phyloP scores from a whole-genome alignment of 2,888 invertebrate genomes.

The Anarsia innoxiella region DNA sequence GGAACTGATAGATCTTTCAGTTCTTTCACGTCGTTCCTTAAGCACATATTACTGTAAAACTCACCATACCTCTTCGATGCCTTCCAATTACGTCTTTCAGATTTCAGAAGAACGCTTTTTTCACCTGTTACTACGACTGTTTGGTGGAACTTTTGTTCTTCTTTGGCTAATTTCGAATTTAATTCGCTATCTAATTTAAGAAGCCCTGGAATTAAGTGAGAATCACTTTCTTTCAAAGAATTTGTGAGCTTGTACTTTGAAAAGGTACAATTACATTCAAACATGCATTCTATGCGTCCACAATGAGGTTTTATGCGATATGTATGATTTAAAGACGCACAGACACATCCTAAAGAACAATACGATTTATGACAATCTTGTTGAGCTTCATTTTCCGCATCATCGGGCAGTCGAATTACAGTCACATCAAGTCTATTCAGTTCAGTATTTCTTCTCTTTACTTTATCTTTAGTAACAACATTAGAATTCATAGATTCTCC shows the following conservation, averaged over 20 bases:
- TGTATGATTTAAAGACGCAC: constrained; percentile 71
- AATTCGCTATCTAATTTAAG: constrained; percentile 64
- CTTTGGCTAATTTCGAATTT: constrained; percentile 76
- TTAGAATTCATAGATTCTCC: constrained; percentile 24
- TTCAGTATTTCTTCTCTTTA: constrained; percentile 60
- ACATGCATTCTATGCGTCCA: constrained; percentile 76
- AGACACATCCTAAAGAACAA: constrained; percentile 81
- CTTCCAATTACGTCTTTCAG: constrained; percentile 74
- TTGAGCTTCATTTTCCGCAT: constrained; percentile 17
- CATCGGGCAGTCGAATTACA: constrained; percentile 71
- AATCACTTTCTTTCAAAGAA: constrained; percentile 30
- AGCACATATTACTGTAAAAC: constrained; percentile 47
- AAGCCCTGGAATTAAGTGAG: constrained; percentile 43
- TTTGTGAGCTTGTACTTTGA: constrained; percentile 38
- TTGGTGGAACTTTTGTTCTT: constrained; percentile 83
- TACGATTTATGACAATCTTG: constrained; percentile 64
- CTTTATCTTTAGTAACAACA: constrained; percentile 41
- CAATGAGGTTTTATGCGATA: constrained; percentile 75
- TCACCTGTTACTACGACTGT: constrained; percentile 80
- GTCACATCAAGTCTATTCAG: constrained; percentile 79
- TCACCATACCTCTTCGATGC: constrained; percentile 78
- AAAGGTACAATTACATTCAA: constrained; percentile 62
- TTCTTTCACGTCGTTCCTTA: constrained; percentile 32
- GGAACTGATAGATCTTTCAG: constrained; percentile 33
- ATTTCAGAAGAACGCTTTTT: constrained; percentile 78